Conservation (phyloP, 1,140 invertebrate genomes). For the Cydia pomonella region DNA sequence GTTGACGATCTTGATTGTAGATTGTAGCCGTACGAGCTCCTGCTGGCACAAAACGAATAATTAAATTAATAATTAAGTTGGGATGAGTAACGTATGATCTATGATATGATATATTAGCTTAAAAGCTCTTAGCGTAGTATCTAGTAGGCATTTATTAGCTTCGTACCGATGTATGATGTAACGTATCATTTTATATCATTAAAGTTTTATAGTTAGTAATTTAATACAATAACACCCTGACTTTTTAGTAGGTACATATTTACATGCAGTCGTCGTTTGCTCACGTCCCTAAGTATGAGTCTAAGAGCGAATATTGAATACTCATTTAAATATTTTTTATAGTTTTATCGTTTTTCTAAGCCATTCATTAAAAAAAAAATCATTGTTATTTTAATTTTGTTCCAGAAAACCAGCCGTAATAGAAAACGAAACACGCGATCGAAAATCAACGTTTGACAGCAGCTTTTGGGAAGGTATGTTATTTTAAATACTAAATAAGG, state of each 20-base stretch:
- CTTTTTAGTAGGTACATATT: no score
- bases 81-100: background rate
- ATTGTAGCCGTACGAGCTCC: no score
- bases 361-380: background rate
- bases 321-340: no score
- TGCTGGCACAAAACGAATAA: background rate
- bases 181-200: background rate
- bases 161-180: background rate
- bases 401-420: conserved; percentile 61
- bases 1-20: no score
- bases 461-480: conserved; percentile 72
- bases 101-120: no score
- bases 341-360: background rate
- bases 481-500: background rate
- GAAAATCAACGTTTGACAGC: conserved; percentile 64
- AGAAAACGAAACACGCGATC: conserved; percentile 56
- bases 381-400: conserved; percentile 44
- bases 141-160: background rate
- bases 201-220: no score
- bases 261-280: no score
- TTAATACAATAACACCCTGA: no score
- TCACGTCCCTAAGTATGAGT: no score
- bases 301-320: no score
- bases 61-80: background rate
- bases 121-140: no score